A percentile compares a stretch with the other conserved stretches of the same genome.
Conservation (phyloP, 2,888 invertebrate species). For the Metallyticus violacea region DNA sequence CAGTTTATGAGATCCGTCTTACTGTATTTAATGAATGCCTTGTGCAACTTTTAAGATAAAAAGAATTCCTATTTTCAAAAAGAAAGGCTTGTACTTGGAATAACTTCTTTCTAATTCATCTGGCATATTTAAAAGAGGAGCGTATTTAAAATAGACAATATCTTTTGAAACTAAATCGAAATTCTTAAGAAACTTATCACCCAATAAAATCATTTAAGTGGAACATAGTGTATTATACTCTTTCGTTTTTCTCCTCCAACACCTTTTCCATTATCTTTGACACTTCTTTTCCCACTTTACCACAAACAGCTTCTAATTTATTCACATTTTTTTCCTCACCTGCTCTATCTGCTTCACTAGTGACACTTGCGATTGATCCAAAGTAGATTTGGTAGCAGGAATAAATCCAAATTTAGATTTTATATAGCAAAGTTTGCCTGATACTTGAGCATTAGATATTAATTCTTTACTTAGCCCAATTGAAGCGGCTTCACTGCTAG, state of each 20-base stretch:
- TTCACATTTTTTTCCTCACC: background rate
- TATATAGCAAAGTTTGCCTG: background rate
- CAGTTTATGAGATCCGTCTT: too few relatives aligned
- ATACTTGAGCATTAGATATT: background rate
- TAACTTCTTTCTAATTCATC: too few relatives aligned
- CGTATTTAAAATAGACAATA: background rate
- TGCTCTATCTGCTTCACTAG: background rate
- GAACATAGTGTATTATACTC: background rate
- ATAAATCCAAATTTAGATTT: background rate
- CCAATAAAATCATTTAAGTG: background rate
- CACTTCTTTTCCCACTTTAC: background rate
- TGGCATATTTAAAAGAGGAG: too few relatives aligned
- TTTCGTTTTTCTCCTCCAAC: background rate
- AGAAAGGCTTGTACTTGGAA: too few relatives aligned
- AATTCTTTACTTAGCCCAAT: background rate
- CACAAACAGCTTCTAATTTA: background rate
- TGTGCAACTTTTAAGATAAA: too few relatives aligned
- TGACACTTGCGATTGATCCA: background rate
- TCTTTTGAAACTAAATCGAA: background rate
- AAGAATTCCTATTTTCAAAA: too few relatives aligned
- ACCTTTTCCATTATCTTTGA: too few relatives aligned
- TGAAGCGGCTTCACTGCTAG: background rate
- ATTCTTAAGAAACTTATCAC: background rate
- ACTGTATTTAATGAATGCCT: too few relatives aligned
- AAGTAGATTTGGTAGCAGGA: background rate